These are phyloP conservation scores for Alsophila aescularia DNA, from an alignment of 2,888 invertebrate species.

Conservation along the genomic window DNA sequence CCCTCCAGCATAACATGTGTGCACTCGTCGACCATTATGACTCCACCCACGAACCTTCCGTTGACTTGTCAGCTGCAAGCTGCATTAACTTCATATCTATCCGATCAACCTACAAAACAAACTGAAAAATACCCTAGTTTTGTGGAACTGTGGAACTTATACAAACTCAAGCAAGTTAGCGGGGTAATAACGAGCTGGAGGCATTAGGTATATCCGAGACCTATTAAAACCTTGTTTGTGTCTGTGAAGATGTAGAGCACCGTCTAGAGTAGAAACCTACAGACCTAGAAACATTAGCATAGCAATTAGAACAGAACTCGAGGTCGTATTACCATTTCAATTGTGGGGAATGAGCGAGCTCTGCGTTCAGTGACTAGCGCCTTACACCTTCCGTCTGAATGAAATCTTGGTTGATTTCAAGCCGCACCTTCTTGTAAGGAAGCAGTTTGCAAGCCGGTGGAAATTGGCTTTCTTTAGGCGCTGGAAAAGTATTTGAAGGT, in stretches of 20 bases:
- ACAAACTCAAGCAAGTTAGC: conserved; percentile 16
- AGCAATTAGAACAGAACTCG: conserved; percentile 64
- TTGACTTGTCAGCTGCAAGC: conserved; percentile 32
- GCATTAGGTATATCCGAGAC: conserved; percentile 1
- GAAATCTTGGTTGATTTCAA: conserved; percentile 58
- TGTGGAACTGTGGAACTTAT: conserved; percentile 25
- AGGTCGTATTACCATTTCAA: conserved; percentile 76
- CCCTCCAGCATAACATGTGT: background rate
- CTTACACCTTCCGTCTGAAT: conserved; percentile 55
- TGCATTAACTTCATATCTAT: conserved; percentile 31
- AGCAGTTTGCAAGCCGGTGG: conserved; percentile 50
- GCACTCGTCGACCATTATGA: conserved; percentile 24
- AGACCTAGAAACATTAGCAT: conserved; percentile 65
- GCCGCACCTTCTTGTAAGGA: conserved; percentile 39
- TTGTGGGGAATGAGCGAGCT: conserved; percentile 65
- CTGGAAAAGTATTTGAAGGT: conserved; percentile 26
- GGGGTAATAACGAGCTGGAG: conserved; percentile 19
- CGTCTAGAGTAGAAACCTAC: conserved; percentile 36
- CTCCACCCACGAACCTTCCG: conserved; percentile 26
- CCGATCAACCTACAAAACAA: conserved; percentile 36
- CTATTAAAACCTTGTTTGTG: too few species aligned
- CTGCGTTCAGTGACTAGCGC: conserved; percentile 38
- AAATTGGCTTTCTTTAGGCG: conserved; percentile 49
- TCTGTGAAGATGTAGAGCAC: background rate
- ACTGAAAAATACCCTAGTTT: conserved; percentile 19